Evolutionary conservation across 2,797 vertebrate species (phyloP).

Genomic region (Etheostoma perlongum): DNA sequence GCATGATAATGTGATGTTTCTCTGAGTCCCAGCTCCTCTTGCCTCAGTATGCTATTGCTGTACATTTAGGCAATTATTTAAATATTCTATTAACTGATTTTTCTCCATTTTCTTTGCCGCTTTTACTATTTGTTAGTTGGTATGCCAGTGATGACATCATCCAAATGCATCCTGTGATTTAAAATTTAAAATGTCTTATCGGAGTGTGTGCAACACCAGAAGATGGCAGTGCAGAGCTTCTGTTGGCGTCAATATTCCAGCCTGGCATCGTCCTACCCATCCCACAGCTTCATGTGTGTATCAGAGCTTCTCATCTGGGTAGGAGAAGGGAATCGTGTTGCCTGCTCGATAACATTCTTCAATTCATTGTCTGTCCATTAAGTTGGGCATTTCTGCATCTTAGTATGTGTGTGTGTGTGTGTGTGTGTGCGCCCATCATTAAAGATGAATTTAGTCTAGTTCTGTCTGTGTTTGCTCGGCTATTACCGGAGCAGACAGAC

Average conservation of each 20-base stretch:
- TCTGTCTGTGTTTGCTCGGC: constrained; percentile 45
- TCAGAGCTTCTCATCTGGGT: background rate
- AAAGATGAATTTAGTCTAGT: constrained; percentile 47
- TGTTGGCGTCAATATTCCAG: constrained; percentile 10
- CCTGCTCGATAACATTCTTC: background rate
- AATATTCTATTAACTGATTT: too few relatives aligned
- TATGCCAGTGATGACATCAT: background rate
- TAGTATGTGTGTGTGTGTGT: constrained; percentile 8
- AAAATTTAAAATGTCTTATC: background rate
- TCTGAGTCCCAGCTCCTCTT: background rate
- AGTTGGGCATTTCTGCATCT: constrained; percentile 5
- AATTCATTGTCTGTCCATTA: background rate
- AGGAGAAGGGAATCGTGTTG: background rate
- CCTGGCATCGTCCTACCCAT: background rate
- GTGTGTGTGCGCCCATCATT: constrained; percentile 27
- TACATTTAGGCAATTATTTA: too few relatives aligned
- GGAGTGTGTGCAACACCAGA: constrained; percentile 53
- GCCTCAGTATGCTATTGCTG: too few relatives aligned
- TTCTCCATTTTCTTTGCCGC: too few relatives aligned
- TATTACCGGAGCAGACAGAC: constrained; percentile 73
- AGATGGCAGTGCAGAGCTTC: constrained; percentile 77
- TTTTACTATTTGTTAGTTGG: too few relatives aligned
- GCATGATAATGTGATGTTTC: background rate
- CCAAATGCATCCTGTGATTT: background rate
- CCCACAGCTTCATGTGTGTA: background rate